Evolutionary conservation across 2,797 vertebrate species (phyloP).

Genomic region (Gadopsis marmoratus): DNA sequence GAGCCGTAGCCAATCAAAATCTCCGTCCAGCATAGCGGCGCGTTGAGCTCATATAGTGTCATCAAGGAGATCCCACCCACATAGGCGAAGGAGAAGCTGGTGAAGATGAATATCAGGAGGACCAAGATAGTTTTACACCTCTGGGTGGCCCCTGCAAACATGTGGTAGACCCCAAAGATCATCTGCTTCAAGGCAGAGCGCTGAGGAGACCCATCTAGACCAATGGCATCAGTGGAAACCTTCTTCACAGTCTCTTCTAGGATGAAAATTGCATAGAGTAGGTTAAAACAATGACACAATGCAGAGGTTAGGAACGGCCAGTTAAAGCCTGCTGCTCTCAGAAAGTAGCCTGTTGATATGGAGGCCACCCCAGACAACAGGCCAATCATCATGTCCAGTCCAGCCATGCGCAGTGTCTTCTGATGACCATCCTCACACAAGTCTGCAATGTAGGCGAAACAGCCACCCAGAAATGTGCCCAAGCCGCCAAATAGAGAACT

Average conservation of each 20-base stretch:
- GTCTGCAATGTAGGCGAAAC: constrained; percentile 93
- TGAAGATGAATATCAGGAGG: constrained; percentile 87
- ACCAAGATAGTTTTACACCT: constrained; percentile 80
- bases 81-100: constrained; percentile 84
- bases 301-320: constrained; percentile 90
- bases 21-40: constrained; percentile 95
- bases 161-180: constrained; percentile 83
- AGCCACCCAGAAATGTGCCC: constrained; percentile 91
- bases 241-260: constrained; percentile 85
- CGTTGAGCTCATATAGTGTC: constrained; percentile 91
- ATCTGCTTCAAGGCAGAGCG: constrained; percentile 81
- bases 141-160: constrained; percentile 84
- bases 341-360: constrained; percentile 92
- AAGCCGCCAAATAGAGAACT: constrained; percentile 90
- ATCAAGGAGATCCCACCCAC: constrained; percentile 85
- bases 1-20: constrained; percentile 94
- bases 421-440: constrained; percentile 86
- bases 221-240: constrained; percentile 34
- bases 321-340: constrained; percentile 88
- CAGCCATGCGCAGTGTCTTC: constrained; percentile 92
- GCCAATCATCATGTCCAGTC: constrained; percentile 93
- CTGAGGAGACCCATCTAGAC: constrained; percentile 29
- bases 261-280: constrained; percentile 89
- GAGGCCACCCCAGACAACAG: constrained; percentile 89
- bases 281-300: constrained; percentile 81